Base-by-base conservation (phyloP, 2,888 invertebrate species). In the Oeneis ivallda region DNA sequence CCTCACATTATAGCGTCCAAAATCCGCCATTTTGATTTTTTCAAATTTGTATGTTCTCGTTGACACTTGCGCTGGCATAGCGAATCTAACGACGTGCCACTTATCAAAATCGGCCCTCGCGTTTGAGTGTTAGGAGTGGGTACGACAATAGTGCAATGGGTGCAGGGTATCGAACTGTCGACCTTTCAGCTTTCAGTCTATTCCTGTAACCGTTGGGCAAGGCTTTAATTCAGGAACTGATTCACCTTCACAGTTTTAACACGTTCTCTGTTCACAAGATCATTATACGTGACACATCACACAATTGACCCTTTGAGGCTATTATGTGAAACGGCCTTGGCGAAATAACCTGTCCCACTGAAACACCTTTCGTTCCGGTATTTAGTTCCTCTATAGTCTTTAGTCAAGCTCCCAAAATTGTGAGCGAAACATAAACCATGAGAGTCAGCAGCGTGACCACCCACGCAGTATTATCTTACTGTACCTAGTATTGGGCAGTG, bases 381-480 rank as follows among this genome's bases (percentile, higher is more conserved):
- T 47, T 66, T 64, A 47, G 64, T 58, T 37, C 54, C 17, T 19
- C 17, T 47, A 2, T 49, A 17, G 17, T 19, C 39, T 56, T 41
- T 41, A 41, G 56, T 56, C 19, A 19, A 64, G 64, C 56, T 65
- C 66, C 67, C 70, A 65, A 69, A 71, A 64, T 62, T 64, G 52
- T 50, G 47, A 69, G 70, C 66, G 71, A 70, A 72, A 69, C 13
- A 53, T 41, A 6, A 52, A 69, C 69, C 71, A 70, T 72, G 72
- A 71, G 71, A 72, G 66, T 61, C 67, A 69, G 57, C 69, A 65
- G 59, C 67, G 68, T 64, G 67, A 70, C 70, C 70, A 67, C 70
- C 71, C 66, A 67, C 69, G 65, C 65, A 56, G 67, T 69, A 66
- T 70, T 68, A 64, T 71, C 72, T 68, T 68, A 66, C 68, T 65